phyloP scores from a whole-genome alignment of 1,140 invertebrate genomes.

The Hyphantria cunea region DNA sequence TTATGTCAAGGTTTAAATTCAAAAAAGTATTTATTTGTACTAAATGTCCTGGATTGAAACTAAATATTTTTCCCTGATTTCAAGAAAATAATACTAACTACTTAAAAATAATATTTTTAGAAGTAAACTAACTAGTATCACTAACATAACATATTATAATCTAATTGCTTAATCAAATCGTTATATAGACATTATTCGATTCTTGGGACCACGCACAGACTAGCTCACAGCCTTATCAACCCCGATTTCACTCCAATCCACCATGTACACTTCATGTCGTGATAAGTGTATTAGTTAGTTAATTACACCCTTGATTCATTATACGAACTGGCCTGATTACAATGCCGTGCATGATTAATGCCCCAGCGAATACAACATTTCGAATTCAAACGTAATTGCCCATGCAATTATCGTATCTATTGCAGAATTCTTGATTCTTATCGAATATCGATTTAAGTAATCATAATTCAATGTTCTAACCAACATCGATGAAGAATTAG shows the following conservation, averaged over 20 bases:
- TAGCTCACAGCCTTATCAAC: slow-evolving; percentile 10
- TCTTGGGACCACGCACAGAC: background rate
- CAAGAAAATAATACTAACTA: too few relatives aligned
- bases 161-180: slow-evolving; percentile 14
- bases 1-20: too few relatives aligned
- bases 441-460: slow-evolving; percentile 23
- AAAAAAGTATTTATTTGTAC: too few relatives aligned
- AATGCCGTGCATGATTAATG: slow-evolving; percentile 58
- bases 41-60: too few relatives aligned
- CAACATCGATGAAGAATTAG: background rate
- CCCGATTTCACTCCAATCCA: slow-evolving; percentile 42
- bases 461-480: slow-evolving; percentile 39
- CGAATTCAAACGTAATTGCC: slow-evolving; percentile 56
- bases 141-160: too few relatives aligned
- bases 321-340: slow-evolving; percentile 42
- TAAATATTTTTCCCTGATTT: too few relatives aligned
- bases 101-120: too few relatives aligned
- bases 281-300: slow-evolving; percentile 64
- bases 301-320: slow-evolving; percentile 67
- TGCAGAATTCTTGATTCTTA: slow-evolving; percentile 35
- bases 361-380: slow-evolving; percentile 57
- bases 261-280: slow-evolving; percentile 47
- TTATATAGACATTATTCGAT: background rate
- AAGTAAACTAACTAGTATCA: too few relatives aligned
- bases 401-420: slow-evolving; percentile 45